Conservation (phyloP, 2,113 vertebrate species). For the Mormyrus lacerda region DNA sequence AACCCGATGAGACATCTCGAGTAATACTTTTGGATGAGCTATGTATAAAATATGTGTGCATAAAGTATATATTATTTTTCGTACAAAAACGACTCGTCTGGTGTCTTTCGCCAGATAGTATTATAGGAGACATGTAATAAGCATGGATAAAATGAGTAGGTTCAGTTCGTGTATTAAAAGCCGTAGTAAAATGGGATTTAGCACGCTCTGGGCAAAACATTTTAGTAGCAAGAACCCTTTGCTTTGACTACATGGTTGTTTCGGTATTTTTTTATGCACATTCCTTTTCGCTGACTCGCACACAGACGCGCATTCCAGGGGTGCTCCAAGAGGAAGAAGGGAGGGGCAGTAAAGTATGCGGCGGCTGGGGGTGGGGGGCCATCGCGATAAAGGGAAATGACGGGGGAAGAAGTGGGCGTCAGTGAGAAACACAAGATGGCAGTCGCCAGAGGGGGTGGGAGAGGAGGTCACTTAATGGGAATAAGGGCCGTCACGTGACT, state of each 20-base stretch:
- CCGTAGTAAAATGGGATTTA: not conserved
- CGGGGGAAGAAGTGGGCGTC: not conserved
- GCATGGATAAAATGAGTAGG: not conserved
- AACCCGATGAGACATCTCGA: not conserved
- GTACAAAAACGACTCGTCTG: not conserved
- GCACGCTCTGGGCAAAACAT: not conserved
- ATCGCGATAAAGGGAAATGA: not conserved
- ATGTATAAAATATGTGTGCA: not conserved
- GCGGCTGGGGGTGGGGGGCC: not conserved
- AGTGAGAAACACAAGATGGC: not conserved
- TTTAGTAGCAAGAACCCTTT: not conserved
- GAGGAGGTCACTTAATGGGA: not conserved
- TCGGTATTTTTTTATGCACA: not conserved
- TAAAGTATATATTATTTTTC: not conserved
- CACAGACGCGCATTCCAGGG: not conserved
- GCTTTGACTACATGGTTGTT: not conserved
- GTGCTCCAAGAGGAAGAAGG: not conserved
- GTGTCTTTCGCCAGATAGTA: not conserved
- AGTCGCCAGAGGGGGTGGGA: not conserved
- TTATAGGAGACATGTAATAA: not conserved
- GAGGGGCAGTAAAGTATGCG: not conserved
- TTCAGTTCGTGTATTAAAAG: not conserved
- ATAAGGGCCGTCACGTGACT: not conserved
- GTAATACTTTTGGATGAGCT: not conserved
- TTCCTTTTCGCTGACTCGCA: not conserved